Evolutionary conservation across 2,113 vertebrate species (phyloP).

Genomic region (Petrocephalus zakoni): DNA sequence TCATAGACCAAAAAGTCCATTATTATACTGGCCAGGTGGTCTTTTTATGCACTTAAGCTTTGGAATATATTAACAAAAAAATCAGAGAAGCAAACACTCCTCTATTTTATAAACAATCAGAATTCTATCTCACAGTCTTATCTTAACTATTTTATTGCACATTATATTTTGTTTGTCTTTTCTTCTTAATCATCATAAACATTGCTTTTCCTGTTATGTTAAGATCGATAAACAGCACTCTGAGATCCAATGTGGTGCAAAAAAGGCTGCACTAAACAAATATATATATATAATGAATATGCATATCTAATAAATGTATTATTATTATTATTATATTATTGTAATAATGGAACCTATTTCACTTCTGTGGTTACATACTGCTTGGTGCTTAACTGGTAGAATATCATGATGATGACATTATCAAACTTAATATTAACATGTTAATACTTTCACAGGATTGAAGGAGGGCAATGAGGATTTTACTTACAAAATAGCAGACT

Average conservation of each 20-base stretch:
- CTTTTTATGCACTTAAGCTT: constrained; percentile 7
- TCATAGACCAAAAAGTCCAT: neutral
- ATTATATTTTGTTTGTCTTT: neutral
- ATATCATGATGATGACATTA: neutral
- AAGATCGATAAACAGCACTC: neutral
- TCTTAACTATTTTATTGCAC: neutral
- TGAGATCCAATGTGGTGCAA: neutral
- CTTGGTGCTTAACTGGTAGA: neutral
- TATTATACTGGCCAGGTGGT: neutral
- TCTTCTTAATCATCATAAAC: neutral
- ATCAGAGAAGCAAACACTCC: neutral
- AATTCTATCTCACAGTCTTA: neutral
- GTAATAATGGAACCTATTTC: neutral
- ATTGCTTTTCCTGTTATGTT: neutral
- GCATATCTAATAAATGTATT: neutral
- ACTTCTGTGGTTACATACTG: neutral
- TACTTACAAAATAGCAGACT: neutral
- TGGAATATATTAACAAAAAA: neutral
- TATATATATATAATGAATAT: too few relatives aligned
- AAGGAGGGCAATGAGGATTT: neutral
- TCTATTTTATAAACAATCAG: neutral
- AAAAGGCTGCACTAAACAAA: neutral
- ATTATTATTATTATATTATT: neutral
- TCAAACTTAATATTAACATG: neutral
- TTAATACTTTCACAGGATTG: neutral